Percentiles rank a stretch among this genome's conserved stretches.
Evolutionary conservation across 2,113 vertebrate species (phyloP).

Genomic region (Lipophrys pholis): DNA sequence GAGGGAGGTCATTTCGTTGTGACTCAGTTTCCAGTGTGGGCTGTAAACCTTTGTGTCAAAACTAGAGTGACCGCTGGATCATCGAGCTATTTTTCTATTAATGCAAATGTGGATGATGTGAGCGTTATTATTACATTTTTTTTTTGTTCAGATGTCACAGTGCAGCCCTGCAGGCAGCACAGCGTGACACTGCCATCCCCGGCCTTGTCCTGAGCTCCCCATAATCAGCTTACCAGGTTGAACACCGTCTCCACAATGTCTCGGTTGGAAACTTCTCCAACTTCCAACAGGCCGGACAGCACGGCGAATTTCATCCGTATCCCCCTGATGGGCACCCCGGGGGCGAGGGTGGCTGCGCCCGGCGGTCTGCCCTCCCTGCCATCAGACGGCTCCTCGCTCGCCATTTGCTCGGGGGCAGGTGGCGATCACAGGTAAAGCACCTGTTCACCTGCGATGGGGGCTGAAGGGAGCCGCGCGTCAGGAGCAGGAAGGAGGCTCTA

Average conservation of each 20-base stretch:
- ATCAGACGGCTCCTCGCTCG: constrained; percentile 74
- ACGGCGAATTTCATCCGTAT: constrained; percentile 98
- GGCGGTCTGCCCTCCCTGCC: constrained; percentile 61
- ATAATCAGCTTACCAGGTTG: constrained; percentile 93
- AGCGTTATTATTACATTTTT: background rate
- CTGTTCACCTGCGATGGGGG: constrained; percentile 78
- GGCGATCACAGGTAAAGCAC: constrained; percentile 83
- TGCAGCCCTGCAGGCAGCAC: background rate
- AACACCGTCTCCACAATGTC: constrained; percentile 96
- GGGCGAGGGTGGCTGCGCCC: constrained; percentile 82
- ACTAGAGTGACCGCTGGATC: background rate
- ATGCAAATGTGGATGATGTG: constrained; percentile 25
- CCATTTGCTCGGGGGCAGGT: constrained; percentile 80
- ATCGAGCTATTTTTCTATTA: constrained; percentile 7
- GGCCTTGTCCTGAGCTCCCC: constrained; percentile 64
- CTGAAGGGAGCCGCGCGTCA: constrained; percentile 33
- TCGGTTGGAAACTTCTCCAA: constrained; percentile 93
- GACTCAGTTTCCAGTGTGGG: constrained; percentile 9
- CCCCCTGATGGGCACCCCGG: constrained; percentile 91
- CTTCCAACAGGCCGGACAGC: constrained; percentile 91
- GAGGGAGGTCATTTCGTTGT: constrained; percentile 1
- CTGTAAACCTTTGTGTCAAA: background rate
- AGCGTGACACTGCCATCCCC: constrained; percentile 35
- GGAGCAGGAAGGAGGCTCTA: constrained; percentile 20
- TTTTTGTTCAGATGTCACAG: constrained; percentile 10